Conservation (phyloP, 2,888 invertebrate species). For the Epiblema foenella region DNA sequence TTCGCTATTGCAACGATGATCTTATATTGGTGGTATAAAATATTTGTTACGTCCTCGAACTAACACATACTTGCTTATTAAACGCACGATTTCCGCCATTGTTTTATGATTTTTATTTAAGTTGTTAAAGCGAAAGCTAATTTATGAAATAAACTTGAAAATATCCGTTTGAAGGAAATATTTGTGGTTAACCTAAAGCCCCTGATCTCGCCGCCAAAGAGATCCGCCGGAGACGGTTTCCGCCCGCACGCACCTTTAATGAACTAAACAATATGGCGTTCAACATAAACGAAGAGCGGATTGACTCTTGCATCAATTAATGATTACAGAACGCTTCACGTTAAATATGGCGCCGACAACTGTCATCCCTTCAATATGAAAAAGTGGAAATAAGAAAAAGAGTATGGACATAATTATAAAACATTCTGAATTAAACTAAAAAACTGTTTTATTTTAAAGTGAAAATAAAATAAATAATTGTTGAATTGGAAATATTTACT, state of each 20-base stretch:
- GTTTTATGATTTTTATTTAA: neutral
- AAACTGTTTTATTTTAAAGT: too few species aligned
- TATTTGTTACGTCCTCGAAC: neutral
- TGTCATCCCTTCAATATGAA: too few species aligned
- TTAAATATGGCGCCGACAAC: too few species aligned
- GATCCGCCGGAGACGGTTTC: constrained; percentile 80
- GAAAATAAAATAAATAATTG: too few species aligned
- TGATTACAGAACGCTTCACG: too few species aligned
- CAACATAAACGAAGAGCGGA: constrained; percentile 23
- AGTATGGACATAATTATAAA: too few species aligned
- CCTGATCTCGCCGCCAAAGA: constrained; percentile 80
- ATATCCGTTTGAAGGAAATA: constrained; percentile 40
- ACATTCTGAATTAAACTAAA: too few species aligned
- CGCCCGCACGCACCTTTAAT: constrained; percentile 80
- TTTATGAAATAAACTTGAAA: constrained; percentile 4
- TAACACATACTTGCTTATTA: neutral
- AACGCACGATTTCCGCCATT: neutral
- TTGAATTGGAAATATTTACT: too few species aligned
- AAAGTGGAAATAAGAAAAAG: too few species aligned
- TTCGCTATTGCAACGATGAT: too few species aligned
- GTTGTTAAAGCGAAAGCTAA: neutral
- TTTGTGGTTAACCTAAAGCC: constrained; percentile 46
- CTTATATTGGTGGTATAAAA: too few species aligned
- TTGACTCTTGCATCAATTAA: neutral
- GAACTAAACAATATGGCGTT: constrained; percentile 65